Conservation (phyloP, 1,140 invertebrate genomes). For the Platyura marginata region DNA sequence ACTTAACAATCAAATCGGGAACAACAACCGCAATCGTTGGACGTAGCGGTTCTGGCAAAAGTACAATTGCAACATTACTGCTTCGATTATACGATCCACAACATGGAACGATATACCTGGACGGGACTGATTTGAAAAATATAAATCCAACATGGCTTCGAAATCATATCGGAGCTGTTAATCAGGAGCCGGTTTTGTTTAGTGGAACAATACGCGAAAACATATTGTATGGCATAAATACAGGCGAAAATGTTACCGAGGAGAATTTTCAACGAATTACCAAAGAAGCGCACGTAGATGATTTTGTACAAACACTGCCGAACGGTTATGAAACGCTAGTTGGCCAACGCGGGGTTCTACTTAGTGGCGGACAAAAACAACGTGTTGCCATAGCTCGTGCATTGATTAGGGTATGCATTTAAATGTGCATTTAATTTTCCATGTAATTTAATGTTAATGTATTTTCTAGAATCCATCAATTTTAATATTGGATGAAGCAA, state of each 20-base stretch:
- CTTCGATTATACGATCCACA: conserved; percentile 66
- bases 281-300: conserved; percentile 58
- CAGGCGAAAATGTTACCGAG: conserved; percentile 25
- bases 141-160: conserved; percentile 53
- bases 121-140: conserved; percentile 40
- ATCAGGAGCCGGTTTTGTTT: conserved; percentile 72
- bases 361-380: conserved; percentile 76
- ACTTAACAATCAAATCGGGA: conserved; percentile 47
- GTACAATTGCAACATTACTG: conserved; percentile 56
- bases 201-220: conserved; percentile 65
- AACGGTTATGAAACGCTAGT: conserved; percentile 58
- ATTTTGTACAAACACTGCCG: conserved; percentile 56
- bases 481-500: conserved; percentile 73
- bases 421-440: not conserved
- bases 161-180: conserved; percentile 57
- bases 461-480: conserved; percentile 54
- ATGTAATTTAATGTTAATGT: not conserved
- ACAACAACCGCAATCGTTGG: conserved; percentile 62
- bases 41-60: conserved; percentile 71
- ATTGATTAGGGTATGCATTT: conserved; percentile 49
- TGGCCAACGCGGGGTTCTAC: conserved; percentile 60
- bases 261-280: conserved; percentile 39
- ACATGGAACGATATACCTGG: conserved; percentile 41
- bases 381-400: conserved; percentile 80
- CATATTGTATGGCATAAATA: conserved; percentile 59